Base-by-base conservation (phyloP, 2,888 invertebrate species). In the Drosophila affinis region DNA sequence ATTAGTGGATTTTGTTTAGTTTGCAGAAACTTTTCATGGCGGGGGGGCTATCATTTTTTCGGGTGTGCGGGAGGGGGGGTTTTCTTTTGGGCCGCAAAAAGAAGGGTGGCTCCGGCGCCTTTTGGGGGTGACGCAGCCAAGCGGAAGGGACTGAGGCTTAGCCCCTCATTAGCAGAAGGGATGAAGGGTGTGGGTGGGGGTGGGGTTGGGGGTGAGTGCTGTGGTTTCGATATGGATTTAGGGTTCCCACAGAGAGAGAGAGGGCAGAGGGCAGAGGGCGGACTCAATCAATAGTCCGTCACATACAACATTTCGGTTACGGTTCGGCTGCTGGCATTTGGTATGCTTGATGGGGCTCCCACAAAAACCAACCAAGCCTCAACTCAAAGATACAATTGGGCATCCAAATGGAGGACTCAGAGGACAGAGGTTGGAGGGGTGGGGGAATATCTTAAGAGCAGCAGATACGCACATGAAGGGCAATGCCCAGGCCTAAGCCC, bases 1-100 rank as follows among this genome's bases (percentile, higher is more conserved):
- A 79, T 79, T 81, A 78, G 76, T 54, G 69, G 62, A 77, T 77
- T 72, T 79, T 70, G 74, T 81, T 79, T 79, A 76, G 78, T 78
- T 79, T 78, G 81, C 77, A 69, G 60, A 68, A 78, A 76, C 62
- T 74, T 76, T 55, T 60, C 34, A 18, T 21, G 55, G 55, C 27
- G n/a, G 54, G 49, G 6, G 1, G 57, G 55, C 48, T 46, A 6
- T 57, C n/a, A 17, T 53, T 55, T 60, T 55, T 77, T 64, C 14
- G 21, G 21, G 21, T 34, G 7, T 29, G 29, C 2, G 29, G 9
- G 24, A 6, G 24, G 24, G 59, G 67, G 80, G 78, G 81, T 18
- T 79, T 76, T 67, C 60, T 72, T 72, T 60, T 52, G 17, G 57
- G 18, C 17, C 21, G 24, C 29, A 9, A 24, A 44, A 44, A 53